Conservation (phyloP, 2,888 invertebrate species). For the Apantesis nais region DNA sequence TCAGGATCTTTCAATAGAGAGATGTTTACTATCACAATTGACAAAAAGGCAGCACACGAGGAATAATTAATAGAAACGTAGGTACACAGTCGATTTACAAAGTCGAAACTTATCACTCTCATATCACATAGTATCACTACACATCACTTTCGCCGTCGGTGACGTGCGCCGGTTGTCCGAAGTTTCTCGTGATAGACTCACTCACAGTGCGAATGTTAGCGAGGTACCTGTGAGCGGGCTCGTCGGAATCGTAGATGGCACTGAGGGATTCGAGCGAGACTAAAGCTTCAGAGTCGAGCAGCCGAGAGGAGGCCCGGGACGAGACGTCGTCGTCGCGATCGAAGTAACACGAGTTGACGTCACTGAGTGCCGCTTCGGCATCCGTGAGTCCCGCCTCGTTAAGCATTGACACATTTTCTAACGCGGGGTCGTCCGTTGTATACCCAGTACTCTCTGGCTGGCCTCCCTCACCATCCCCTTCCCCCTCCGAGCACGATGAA, state of each 20-base stretch:
- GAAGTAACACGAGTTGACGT: slow-evolving; percentile 93
- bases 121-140: slow-evolving; percentile 64
- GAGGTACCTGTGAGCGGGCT: slow-evolving; percentile 87
- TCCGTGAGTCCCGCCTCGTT: slow-evolving; percentile 95
- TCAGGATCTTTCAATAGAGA: slow-evolving; percentile 56
- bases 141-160: slow-evolving; percentile 89
- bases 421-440: slow-evolving; percentile 94
- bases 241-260: slow-evolving; percentile 92
- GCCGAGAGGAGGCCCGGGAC: slow-evolving; percentile 92
- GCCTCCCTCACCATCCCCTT: slow-evolving; percentile 79
- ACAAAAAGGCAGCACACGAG: slow-evolving; percentile 56
- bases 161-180: slow-evolving; percentile 88
- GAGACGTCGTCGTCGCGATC: slow-evolving; percentile 91
- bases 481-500: slow-evolving; percentile 85
- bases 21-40: slow-evolving; percentile 67
- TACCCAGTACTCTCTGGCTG: slow-evolving; percentile 91
- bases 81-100: slow-evolving; percentile 36
- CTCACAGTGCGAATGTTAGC: slow-evolving; percentile 91
- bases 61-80: slow-evolving; percentile 40
- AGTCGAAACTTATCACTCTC: slow-evolving; percentile 44
- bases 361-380: slow-evolving; percentile 94
- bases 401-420: slow-evolving; percentile 93
- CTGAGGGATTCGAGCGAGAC: slow-evolving; percentile 92
- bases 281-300: slow-evolving; percentile 91
- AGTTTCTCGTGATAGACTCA: slow-evolving; percentile 91